Conservation (phyloP, 1,140 invertebrate species). For the Tetramorium alpestre region DNA sequence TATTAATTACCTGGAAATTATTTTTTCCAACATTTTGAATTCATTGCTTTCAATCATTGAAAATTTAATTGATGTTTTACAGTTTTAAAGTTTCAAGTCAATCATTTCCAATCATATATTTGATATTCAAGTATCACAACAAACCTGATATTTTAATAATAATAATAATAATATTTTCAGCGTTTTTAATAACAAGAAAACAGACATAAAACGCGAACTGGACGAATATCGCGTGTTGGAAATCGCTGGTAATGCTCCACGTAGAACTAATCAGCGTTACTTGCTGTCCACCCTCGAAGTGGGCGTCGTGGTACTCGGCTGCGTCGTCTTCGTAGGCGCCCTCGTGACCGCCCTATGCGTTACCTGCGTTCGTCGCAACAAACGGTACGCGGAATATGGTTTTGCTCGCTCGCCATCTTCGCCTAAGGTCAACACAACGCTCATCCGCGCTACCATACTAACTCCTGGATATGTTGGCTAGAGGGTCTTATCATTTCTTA, state of each 20-base stretch:
- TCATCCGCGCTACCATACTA: slow-evolving; percentile 15
- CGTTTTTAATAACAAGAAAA: slow-evolving; percentile 87
- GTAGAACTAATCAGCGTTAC: slow-evolving; percentile 84
- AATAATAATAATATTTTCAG: slow-evolving; percentile 79
- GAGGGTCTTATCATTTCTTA: background rate
- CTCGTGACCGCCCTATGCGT: slow-evolving; percentile 92
- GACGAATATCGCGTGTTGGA: slow-evolving; percentile 87
- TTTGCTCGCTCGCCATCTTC: slow-evolving; percentile 11
- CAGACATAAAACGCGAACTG: slow-evolving; percentile 87
- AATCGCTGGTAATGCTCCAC: slow-evolving; percentile 82
- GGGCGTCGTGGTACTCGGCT: slow-evolving; percentile 91
- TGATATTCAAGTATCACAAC: background rate
- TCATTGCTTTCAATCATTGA: background rate
- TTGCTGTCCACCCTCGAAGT: slow-evolving; percentile 92
- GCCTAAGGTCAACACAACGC: background rate
- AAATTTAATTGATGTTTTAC: background rate
- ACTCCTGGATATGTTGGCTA: background rate
- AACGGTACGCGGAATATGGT: slow-evolving; percentile 85
- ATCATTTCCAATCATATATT: background rate
- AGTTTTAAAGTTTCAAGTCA: background rate
- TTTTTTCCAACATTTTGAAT: background rate
- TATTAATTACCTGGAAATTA: background rate
- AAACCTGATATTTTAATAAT: background rate
- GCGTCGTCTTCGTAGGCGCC: slow-evolving; percentile 92
- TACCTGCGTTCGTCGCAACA: slow-evolving; percentile 89